A percentile compares a stretch with the other conserved stretches of the same genome.
Conservation (phyloP, 64 coral and sea anemone species). For the Dendrophyllia cribrosa region DNA sequence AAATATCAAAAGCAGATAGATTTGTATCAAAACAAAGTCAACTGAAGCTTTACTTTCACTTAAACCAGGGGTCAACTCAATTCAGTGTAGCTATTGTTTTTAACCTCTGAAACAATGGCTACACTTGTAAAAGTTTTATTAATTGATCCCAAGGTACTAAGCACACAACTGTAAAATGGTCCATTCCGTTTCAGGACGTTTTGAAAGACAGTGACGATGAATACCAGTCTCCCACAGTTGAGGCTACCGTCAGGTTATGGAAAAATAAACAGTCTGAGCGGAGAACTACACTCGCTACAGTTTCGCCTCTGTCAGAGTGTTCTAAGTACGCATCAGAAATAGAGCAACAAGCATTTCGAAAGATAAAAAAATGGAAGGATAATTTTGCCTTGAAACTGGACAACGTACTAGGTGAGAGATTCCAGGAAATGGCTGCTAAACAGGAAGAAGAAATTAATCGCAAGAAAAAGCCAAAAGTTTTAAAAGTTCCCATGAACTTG, state of each 20-base stretch:
- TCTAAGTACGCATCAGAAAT: conserved; percentile 77
- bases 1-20: too few species aligned
- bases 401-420: conserved; percentile 53
- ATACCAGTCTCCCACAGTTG: conserved; percentile 6
- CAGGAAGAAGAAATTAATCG: background rate
- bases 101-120: too few species aligned
- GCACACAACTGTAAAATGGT: background rate
- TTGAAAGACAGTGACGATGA: background rate
- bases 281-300: conserved; percentile 44
- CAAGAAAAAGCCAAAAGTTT: conserved; percentile 49
- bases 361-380: conserved; percentile 71
- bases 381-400: conserved; percentile 68
- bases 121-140: too few species aligned
- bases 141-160: too few species aligned
- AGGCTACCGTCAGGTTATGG: conserved; percentile 13
- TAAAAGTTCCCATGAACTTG: conserved; percentile 69
- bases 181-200: background rate
- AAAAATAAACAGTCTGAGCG: background rate
- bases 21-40: too few species aligned
- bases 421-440: background rate
- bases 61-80: too few species aligned
- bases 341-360: conserved; percentile 77
- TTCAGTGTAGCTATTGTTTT: too few species aligned
- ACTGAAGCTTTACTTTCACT: too few species aligned
- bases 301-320: conserved; percentile 22